Conservation (phyloP, 2,888 invertebrate species). For the Standfussiana lucernea region DNA sequence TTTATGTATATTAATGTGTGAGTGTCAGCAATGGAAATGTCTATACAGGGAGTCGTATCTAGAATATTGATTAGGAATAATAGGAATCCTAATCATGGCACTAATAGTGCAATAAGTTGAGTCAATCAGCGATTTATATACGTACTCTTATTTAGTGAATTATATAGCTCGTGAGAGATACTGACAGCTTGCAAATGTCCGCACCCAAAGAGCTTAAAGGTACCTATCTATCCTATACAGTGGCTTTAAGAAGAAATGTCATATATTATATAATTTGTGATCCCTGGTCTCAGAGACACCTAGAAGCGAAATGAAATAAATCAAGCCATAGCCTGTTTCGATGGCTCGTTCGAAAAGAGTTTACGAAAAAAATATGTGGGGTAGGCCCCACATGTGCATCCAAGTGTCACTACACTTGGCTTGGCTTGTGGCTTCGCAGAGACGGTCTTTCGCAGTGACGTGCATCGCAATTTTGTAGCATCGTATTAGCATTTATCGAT, state of each 20-base stretch:
- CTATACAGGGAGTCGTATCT: constrained; percentile 35
- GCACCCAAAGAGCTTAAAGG: constrained; percentile 8
- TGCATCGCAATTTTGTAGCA: too few species aligned
- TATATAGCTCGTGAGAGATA: background rate
- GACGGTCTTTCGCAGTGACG: too few species aligned
- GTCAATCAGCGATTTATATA: constrained; percentile 16
- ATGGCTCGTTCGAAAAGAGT: background rate
- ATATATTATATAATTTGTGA: background rate
- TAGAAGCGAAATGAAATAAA: background rate
- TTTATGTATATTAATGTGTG: constrained; percentile 31
- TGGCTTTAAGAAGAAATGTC: background rate
- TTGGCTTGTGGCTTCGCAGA: too few species aligned
- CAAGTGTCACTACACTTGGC: too few species aligned
- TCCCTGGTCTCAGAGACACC: background rate
- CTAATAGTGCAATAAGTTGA: background rate
- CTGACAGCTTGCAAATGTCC: constrained; percentile 1
- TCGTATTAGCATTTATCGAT: too few species aligned
- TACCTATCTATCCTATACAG: background rate
- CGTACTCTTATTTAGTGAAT: constrained; percentile 4
- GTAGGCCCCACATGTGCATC: too few species aligned
- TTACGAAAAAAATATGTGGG: background rate
- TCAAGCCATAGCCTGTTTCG: background rate
- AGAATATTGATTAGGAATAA: constrained; percentile 54
- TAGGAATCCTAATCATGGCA: constrained; percentile 20
- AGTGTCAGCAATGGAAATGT: constrained; percentile 34